Conservation (phyloP, 2,797 vertebrate species). For the Crenuchus spilurus region DNA sequence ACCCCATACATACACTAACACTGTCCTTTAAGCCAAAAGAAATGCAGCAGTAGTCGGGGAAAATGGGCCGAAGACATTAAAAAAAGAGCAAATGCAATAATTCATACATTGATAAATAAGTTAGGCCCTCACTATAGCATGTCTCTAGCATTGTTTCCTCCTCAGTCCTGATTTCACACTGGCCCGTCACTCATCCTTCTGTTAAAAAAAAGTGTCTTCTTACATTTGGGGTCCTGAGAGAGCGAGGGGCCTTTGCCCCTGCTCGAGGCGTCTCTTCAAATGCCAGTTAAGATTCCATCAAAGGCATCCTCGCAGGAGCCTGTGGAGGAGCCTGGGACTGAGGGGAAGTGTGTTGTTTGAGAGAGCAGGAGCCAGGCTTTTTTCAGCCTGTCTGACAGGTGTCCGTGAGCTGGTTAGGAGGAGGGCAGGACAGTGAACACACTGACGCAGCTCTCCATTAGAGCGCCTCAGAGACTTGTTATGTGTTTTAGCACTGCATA, state of each 20-base stretch:
- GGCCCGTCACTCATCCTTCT: conserved; percentile 46
- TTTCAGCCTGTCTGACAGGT: conserved; percentile 52
- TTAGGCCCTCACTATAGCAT: conserved; percentile 8
- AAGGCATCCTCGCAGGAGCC: conserved; percentile 53
- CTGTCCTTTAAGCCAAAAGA: neutral
- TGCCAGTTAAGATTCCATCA: conserved; percentile 64
- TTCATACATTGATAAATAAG: conserved; percentile 31
- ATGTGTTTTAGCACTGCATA: conserved; percentile 15
- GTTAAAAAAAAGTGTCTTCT: conserved; percentile 70
- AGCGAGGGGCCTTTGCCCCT: conserved; percentile 73
- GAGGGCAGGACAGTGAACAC: conserved; percentile 38
- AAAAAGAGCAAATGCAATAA: conserved; percentile 33
- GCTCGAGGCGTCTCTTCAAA: conserved; percentile 81
- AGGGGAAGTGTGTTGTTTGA: conserved; percentile 38
- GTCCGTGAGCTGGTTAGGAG: conserved; percentile 51
- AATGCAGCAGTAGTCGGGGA: neutral
- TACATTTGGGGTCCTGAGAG: conserved; percentile 87
- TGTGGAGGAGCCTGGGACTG: conserved; percentile 44
- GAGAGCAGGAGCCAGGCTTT: conserved; percentile 37
- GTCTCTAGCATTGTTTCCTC: conserved; percentile 75
- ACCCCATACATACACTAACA: neutral
- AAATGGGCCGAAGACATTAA: neutral
- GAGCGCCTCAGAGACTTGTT: conserved; percentile 16
- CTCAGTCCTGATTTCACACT: conserved; percentile 77
- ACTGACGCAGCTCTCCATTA: conserved; percentile 45